Base-by-base conservation (phyloP, 2,797 vertebrate genomes). In the Alcedo atthis region DNA sequence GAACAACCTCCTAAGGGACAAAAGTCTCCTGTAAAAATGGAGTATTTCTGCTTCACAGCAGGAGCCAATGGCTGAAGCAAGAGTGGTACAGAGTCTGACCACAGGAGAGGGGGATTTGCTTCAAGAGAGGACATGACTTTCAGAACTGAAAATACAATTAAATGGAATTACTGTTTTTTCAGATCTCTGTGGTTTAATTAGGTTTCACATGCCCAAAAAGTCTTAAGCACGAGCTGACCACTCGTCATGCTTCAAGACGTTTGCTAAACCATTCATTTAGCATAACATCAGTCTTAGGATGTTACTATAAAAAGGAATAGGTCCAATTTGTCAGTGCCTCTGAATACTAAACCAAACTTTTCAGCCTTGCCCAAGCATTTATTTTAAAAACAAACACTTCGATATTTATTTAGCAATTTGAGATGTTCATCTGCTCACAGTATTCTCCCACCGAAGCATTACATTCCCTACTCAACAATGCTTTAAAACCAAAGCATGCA, bases 381-480 rank as follows among this genome's bases (percentile, higher is more conserved):
- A 89, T 86, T 84, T 95, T 76, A 77, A 95, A 94, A 81, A 82
- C 51, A 94, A 93, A 92, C 68, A 90, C 45, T 74, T 94, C 55
- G 55, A 30, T 82, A 91, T 93, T 96, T 91, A 90, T 88, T 92
- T 87, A 95, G 83, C 68, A 86, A 67, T 85, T 59, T 42, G 66
- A 93, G 70, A 95, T 21, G 35, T 78, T 95, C 86, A 92, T 90
- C 89, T 92, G 79, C 78, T 86, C 70, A 63, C 19, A 75, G 42
- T 79, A 46, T 49, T 74, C 69, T 97, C 63, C 53, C 71, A 86
- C 4, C 2, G 1, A 94, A 87, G 51, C 94, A 87, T 74, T 33
- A 66, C 21, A 46, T 59, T 83, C 48, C 40, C 42, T 24, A 43
- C 28, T 57, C 3, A 2, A 84, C 37, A 71, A 61, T 30, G 22